A percentile compares a stretch with the other conserved stretches of the same genome.
Evolutionary conservation across 2,888 invertebrate genomes (phyloP).

Genomic region (Neoascia interrupta): DNA sequence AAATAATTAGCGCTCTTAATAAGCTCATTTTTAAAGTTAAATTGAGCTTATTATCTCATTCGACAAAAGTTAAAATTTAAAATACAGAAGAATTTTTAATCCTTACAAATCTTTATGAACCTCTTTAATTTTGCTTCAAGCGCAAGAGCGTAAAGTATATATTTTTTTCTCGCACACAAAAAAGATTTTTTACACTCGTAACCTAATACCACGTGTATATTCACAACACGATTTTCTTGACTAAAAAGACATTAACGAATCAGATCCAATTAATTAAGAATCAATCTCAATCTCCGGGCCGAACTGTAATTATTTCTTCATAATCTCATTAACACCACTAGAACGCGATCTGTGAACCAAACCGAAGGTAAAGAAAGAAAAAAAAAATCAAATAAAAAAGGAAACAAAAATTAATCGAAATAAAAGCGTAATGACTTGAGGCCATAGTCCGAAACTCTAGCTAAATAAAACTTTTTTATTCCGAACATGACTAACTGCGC

Average conservation of each 20-base stretch:
- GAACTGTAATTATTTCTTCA: slow-evolving; percentile 53
- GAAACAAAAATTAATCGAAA: slow-evolving; percentile 48
- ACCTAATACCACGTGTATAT: no score
- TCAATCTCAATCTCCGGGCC: slow-evolving; percentile 42
- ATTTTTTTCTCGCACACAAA: no score
- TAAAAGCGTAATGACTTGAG: slow-evolving; percentile 50
- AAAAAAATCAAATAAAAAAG: not conserved
- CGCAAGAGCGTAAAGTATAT: no score
- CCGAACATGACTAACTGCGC: slow-evolving; percentile 59
- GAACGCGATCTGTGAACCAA: not conserved
- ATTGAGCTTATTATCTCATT: no score
- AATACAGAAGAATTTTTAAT: no score
- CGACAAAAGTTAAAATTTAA: no score
- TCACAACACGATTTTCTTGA: no score
- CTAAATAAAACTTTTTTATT: slow-evolving; percentile 56
- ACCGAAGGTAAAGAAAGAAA: slow-evolving; percentile 3
- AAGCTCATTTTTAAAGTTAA: no score
- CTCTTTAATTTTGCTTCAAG: no score
- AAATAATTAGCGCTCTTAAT: no score
- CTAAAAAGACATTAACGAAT: slow-evolving; percentile 23
- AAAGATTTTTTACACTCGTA: no score
- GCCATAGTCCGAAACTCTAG: slow-evolving; percentile 9
- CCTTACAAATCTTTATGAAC: no score
- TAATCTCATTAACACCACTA: slow-evolving; percentile 44
- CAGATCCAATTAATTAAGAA: slow-evolving; percentile 64